Conservation (phyloP, 2,888 invertebrate species). For the Petrolisthes cinctipes region DNA sequence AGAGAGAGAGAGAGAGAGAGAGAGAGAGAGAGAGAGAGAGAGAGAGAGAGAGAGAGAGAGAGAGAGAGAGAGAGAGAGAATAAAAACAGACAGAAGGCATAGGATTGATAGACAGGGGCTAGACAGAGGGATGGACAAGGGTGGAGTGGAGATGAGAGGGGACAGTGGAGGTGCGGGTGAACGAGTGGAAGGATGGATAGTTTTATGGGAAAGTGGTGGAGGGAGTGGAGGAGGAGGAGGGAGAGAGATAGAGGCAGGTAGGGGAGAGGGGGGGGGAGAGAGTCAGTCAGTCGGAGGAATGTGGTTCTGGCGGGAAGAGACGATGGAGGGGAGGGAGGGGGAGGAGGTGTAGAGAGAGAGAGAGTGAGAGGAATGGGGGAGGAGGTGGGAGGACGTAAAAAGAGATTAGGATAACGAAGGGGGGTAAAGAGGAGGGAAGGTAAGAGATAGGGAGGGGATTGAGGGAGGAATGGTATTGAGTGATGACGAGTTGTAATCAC, state of each 20-base stretch:
- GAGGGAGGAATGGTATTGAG: too few relatives aligned
- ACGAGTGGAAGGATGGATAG: not conserved
- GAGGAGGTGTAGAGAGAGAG: not conserved
- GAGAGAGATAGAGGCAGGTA: not conserved
- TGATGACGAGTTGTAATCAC: too few relatives aligned
- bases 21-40: not conserved
- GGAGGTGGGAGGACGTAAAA: not conserved
- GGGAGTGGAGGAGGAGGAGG: not conserved
- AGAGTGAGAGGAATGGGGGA: not conserved
- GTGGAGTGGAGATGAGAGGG: not conserved
- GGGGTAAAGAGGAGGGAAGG: too few relatives aligned
- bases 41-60: not conserved
- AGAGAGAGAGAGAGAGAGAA: not conserved
- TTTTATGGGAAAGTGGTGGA: not conserved
- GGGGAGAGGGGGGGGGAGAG: not conserved
- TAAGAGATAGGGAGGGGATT: too few relatives aligned
- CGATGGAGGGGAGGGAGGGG: not conserved
- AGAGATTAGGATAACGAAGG: too few relatives aligned
- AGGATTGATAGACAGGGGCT: not conserved
- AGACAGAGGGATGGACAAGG: not conserved
- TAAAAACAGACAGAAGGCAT: not conserved
- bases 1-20: not conserved
- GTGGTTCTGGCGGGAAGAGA: not conserved
- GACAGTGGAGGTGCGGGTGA: not conserved
- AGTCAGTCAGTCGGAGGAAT: not conserved